A percentile compares a stretch with the other conserved stretches of the same genome.
phyloP scores from a whole-genome alignment of 2,888 invertebrate species.

The Scelioninae gen. 2 region DNA sequence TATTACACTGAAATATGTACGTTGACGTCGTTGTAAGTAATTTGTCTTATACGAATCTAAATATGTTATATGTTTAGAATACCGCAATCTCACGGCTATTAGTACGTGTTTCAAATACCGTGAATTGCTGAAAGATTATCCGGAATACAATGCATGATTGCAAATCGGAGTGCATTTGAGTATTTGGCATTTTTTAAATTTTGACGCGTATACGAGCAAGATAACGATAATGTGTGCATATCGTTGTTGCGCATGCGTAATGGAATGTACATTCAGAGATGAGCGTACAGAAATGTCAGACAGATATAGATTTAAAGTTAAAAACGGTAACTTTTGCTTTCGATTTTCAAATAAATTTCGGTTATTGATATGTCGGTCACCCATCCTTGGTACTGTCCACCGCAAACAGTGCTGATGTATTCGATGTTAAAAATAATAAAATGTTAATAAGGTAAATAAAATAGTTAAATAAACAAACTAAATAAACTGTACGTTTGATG shows the following conservation, averaged over 20 bases:
- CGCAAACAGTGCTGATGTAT: no score
- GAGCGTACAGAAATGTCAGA: no score
- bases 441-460: no score
- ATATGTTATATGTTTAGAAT: conserved; percentile 29
- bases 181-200: conserved; percentile 16
- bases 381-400: no score
- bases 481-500: no score
- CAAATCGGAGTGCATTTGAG: conserved; percentile 19
- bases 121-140: conserved; percentile 28
- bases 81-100: conserved; percentile 15
- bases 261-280: no score
- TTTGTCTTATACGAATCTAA: neutral
- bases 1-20: neutral
- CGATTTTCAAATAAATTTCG: no score
- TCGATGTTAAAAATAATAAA: no score
- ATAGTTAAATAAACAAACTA: no score
- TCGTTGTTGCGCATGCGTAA: neutral
- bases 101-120: conserved; percentile 22
- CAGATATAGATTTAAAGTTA: no score
- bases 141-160: conserved; percentile 23
- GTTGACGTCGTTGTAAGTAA: neutral
- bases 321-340: no score
- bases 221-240: conserved; percentile 1
- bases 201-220: neutral
- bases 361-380: no score